These are phyloP conservation scores for Microctenopoma steveboyesi DNA, from an alignment of 2,797 vertebrate genomes.

Conservation along the genomic window DNA sequence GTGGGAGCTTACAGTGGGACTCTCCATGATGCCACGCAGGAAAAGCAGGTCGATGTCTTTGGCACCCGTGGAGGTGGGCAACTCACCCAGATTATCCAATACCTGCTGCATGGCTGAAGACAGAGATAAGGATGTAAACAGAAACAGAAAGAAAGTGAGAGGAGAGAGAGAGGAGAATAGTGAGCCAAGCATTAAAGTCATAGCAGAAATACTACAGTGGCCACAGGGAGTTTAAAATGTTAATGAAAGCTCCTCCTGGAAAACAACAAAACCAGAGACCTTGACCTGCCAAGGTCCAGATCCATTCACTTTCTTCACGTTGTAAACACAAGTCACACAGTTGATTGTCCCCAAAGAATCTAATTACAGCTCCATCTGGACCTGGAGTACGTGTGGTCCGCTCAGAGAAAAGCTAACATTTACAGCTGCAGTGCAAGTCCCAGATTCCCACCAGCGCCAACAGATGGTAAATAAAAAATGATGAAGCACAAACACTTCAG, in stretches of 20 bases:
- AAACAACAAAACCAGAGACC: not conserved
- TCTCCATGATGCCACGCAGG: slow-evolving; percentile 98
- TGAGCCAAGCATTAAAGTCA: slow-evolving; percentile 48
- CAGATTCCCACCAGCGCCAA: not conserved
- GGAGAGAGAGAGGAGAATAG: slow-evolving; percentile 32
- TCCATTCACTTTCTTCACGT: slow-evolving; percentile 5
- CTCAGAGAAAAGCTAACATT: not conserved
- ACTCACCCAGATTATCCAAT: slow-evolving; percentile 90
- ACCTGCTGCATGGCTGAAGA: slow-evolving; percentile 94
- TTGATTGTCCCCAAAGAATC: not conserved
- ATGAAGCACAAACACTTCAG: not conserved
- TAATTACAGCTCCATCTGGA: slow-evolving; percentile 8
- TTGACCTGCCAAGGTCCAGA: slow-evolving; percentile 1
- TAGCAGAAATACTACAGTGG: slow-evolving; percentile 13
- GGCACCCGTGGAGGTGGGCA: slow-evolving; percentile 88
- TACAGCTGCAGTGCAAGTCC: not conserved
- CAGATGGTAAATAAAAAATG: not conserved
- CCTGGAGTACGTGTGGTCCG: not conserved
- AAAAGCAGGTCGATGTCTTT: slow-evolving; percentile 99
- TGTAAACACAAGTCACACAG: not conserved
- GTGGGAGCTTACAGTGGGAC: slow-evolving; percentile 91
- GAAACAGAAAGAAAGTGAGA: not conserved
- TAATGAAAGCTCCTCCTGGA: not conserved
- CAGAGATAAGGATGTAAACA: slow-evolving; percentile 7
- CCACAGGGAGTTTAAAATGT: not conserved